phyloP scores from a whole-genome alignment of 2,797 vertebrate genomes.

The Psittacula echo region DNA sequence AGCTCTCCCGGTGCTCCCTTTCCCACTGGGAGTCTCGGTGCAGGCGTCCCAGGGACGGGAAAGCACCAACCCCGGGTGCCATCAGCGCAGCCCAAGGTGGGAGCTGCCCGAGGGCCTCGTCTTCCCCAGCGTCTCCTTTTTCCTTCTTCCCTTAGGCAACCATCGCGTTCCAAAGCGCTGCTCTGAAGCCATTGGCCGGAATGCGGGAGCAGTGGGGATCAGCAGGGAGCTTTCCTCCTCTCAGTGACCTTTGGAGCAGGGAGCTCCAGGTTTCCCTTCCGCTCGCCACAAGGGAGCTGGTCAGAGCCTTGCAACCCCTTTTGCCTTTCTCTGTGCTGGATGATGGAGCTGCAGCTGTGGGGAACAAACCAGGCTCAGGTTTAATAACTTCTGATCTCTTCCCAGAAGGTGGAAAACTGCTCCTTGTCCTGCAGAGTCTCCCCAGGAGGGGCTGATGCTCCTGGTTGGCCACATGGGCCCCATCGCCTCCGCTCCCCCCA shows the following conservation, averaged over 20 bases:
- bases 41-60: not conserved
- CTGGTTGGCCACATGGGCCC: accelerated
- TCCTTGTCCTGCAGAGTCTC: not conserved
- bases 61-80: not conserved
- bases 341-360: not conserved
- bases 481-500: accelerated
- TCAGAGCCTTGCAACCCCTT: not conserved
- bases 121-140: accelerated
- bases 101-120: not conserved
- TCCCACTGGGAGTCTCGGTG: not conserved
- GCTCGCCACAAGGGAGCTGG: accelerated
- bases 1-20: not conserved
- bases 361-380: not conserved
- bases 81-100: accelerated
- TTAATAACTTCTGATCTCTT: not conserved
- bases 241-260: accelerated
- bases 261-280: accelerated
- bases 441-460: not conserved
- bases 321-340: not conserved
- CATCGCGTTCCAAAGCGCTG: accelerated
- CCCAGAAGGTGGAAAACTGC: not conserved
- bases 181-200: not conserved
- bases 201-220: accelerated
- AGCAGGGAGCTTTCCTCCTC: not conserved
- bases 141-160: not conserved